phyloP scores from a whole-genome alignment of 2,797 vertebrate species.

The Sebastes dallii region DNA sequence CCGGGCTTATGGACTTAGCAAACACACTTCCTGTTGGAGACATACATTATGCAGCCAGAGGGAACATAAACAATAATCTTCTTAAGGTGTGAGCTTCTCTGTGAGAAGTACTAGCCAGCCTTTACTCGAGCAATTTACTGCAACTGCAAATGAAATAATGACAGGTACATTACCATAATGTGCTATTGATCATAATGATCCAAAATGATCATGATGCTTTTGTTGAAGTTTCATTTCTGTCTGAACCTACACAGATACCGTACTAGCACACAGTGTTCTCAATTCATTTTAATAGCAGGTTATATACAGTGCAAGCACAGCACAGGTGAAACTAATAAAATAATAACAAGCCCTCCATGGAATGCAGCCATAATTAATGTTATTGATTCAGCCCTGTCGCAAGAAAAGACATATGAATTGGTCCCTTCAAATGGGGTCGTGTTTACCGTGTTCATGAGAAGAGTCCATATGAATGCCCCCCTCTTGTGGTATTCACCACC shows the following conservation, averaged over 20 bases:
- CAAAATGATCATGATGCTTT: not conserved
- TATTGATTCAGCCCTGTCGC: not conserved
- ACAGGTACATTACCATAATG: not conserved
- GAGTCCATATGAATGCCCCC: too few relatives aligned
- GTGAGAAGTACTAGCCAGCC: constrained; percentile 40
- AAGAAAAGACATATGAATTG: too few relatives aligned
- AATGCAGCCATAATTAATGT: not conserved
- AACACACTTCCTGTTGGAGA: constrained; percentile 49
- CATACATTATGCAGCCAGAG: constrained; percentile 47
- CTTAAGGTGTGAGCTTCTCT: constrained; percentile 56
- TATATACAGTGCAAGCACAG: not conserved
- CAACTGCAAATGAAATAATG: constrained; percentile 5
- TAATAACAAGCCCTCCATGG: not conserved
- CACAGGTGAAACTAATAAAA: not conserved
- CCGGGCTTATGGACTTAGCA: constrained; percentile 47
- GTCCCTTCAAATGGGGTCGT: too few relatives aligned
- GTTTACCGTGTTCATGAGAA: too few relatives aligned
- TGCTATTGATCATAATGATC: not conserved
- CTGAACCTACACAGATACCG: not conserved
- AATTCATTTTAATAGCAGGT: not conserved
- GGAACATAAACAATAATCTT: constrained; percentile 69
- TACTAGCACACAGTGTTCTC: not conserved
- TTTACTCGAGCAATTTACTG: constrained; percentile 44
- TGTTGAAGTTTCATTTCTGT: not conserved
- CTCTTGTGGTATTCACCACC: too few relatives aligned